These are phyloP conservation scores for Sinonovacula constricta DNA, from an alignment of 1,140 invertebrate species.

Conservation along the genomic window DNA sequence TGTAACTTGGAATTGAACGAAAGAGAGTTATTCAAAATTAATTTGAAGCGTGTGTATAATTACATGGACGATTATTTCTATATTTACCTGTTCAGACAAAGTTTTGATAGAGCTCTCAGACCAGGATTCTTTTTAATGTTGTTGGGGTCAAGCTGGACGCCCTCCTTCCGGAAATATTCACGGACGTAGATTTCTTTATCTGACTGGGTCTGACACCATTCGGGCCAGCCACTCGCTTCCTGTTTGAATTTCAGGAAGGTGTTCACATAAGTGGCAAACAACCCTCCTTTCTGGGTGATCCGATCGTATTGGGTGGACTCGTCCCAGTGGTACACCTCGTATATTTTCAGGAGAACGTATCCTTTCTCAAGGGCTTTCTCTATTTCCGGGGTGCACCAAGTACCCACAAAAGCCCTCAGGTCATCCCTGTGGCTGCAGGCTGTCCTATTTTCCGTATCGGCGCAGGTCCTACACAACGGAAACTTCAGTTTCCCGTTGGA, in stretches of 20 bases:
- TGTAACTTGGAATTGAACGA: constrained; percentile 57
- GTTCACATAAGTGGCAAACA: constrained; percentile 54
- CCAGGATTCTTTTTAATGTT: constrained; percentile 74
- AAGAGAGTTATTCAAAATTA: constrained; percentile 13
- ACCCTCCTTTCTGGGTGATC: not conserved
- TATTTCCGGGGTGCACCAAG: constrained; percentile 75
- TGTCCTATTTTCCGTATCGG: constrained; percentile 9
- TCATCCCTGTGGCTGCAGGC: not conserved
- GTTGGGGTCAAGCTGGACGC: constrained; percentile 68
- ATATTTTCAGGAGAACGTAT: constrained; percentile 72
- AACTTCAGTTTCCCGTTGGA: constrained; percentile 47
- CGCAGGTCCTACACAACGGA: constrained; percentile 11
- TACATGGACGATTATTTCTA: constrained; percentile 29
- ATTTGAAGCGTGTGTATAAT: constrained; percentile 1
- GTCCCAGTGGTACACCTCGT: constrained; percentile 71
- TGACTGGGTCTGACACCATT: constrained; percentile 19
- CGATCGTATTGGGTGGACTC: constrained; percentile 55
- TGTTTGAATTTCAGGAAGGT: constrained; percentile 58
- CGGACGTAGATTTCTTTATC: constrained; percentile 63
- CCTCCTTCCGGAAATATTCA: constrained; percentile 56
- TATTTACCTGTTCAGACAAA: constrained; percentile 55
- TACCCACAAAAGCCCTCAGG: constrained; percentile 71
- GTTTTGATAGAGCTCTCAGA: constrained; percentile 52
- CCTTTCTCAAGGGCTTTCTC: constrained; percentile 69
- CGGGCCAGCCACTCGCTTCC: constrained; percentile 52